phyloP scores from a whole-genome alignment of 2,113 vertebrate species.

The Perccottus glenii region DNA sequence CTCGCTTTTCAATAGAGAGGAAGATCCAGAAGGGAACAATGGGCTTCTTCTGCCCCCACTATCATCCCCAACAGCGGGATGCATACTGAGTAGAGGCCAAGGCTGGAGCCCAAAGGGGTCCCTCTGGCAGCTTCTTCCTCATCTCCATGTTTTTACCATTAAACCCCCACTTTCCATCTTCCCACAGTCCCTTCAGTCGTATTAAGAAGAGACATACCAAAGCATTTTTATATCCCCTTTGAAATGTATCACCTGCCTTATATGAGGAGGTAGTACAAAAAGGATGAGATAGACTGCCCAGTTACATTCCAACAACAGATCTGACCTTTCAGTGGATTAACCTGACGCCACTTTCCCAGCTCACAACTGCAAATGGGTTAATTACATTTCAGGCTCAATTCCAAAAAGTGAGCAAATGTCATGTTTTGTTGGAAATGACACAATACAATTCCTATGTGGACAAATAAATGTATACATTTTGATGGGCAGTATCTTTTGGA shows the following conservation, averaged over 20 bases:
- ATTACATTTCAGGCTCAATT: no score
- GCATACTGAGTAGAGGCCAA: conserved; percentile 75
- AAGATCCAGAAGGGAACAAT: conserved; percentile 75
- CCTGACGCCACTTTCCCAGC: no score
- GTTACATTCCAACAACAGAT: no score
- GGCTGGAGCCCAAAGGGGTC: conserved; percentile 38
- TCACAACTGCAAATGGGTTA: no score
- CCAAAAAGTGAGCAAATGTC: no score
- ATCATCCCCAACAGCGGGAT: conserved; percentile 73
- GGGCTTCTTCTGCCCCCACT: conserved; percentile 70
- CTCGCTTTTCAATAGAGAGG: conserved; percentile 66
- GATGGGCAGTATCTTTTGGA: no score
- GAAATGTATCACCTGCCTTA: conserved; percentile 4
- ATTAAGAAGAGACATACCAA: conserved; percentile 15
- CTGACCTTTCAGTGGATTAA: no score
- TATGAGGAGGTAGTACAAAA: no score
- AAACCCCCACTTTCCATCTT: conserved; percentile 25
- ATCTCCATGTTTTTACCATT: conserved; percentile 48
- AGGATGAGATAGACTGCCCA: no score
- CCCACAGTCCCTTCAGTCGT: conserved; percentile 23
- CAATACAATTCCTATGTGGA: no score
- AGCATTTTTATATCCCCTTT: conserved; percentile 12
- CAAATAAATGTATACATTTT: no score
- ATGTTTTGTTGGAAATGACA: no score
- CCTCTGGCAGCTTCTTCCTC: conserved; percentile 46